Evolutionary conservation across 2,888 invertebrate species (phyloP).

Genomic region (Pollenia labialis): DNA sequence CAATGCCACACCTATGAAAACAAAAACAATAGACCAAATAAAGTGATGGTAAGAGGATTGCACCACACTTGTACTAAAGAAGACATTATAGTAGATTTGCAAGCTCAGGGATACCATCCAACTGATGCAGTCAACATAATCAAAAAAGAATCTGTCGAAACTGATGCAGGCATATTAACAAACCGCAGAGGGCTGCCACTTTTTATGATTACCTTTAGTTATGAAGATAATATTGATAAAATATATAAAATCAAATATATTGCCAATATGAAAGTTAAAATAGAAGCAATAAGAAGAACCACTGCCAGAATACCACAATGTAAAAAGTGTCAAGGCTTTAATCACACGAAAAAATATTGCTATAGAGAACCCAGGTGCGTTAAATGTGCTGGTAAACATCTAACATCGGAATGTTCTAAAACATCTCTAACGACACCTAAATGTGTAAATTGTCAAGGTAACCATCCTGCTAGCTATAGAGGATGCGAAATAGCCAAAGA

Average conservation of each 20-base stretch:
- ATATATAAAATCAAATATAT: conserved; percentile 3
- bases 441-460: no score
- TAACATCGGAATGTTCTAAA: conserved; percentile 6
- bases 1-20: not conserved
- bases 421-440: no score
- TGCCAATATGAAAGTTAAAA: not conserved
- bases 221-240: conserved; percentile 15
- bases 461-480: no score
- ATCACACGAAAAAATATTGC: conserved; percentile 16
- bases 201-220: not conserved
- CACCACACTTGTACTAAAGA: not conserved
- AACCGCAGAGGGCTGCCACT: not conserved
- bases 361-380: not conserved
- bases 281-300: not conserved
- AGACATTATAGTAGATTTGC: not conserved
- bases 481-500: no score
- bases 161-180: not conserved
- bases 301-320: conserved; percentile 9
- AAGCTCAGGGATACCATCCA: not conserved
- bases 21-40: not conserved
- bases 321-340: conserved; percentile 34
- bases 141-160: conserved; percentile 14
- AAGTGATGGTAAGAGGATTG: not conserved
- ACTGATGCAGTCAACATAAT: not conserved
- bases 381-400: conserved; percentile 12